A percentile compares a stretch with the other conserved stretches of the same genome.
Evolutionary conservation across 2,797 vertebrate genomes (phyloP).

Genomic region (Lateolabrax maculatus): DNA sequence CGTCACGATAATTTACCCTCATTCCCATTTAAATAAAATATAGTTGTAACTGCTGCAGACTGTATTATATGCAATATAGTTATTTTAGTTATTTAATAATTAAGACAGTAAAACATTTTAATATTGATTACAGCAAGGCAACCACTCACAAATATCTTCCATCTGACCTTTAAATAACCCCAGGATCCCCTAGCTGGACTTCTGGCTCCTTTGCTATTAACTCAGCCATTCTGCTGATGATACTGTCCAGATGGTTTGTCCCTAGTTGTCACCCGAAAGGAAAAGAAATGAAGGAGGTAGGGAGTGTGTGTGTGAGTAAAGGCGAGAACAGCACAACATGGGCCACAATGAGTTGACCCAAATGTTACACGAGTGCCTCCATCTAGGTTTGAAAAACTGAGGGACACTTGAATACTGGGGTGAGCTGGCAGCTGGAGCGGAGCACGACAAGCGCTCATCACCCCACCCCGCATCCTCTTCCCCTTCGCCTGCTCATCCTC

Average conservation of each 20-base stretch:
- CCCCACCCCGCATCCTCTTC: constrained; percentile 58
- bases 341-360: constrained; percentile 54
- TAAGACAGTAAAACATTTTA: neutral
- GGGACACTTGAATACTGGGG: constrained; percentile 62
- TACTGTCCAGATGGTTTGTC: constrained; percentile 41
- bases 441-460: constrained; percentile 64
- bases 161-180: constrained; percentile 37
- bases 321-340: constrained; percentile 38
- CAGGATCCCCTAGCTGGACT: neutral
- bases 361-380: constrained; percentile 56
- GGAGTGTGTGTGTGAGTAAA: constrained; percentile 21
- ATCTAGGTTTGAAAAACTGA: constrained; percentile 57
- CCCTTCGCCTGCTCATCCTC: constrained; percentile 60
- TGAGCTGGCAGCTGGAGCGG: constrained; percentile 73
- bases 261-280: constrained; percentile 38
- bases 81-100: neutral
- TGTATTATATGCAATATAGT: neutral
- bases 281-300: constrained; percentile 34
- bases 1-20: neutral
- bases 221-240: constrained; percentile 37
- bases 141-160: neutral
- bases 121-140: constrained; percentile 4
- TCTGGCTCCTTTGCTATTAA: constrained; percentile 16
- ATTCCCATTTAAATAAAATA: neutral
- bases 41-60: neutral